These are phyloP conservation scores for Ochotona curzoniae DNA, from an alignment of 2,113 vertebrate species.

Conservation along the genomic window DNA sequence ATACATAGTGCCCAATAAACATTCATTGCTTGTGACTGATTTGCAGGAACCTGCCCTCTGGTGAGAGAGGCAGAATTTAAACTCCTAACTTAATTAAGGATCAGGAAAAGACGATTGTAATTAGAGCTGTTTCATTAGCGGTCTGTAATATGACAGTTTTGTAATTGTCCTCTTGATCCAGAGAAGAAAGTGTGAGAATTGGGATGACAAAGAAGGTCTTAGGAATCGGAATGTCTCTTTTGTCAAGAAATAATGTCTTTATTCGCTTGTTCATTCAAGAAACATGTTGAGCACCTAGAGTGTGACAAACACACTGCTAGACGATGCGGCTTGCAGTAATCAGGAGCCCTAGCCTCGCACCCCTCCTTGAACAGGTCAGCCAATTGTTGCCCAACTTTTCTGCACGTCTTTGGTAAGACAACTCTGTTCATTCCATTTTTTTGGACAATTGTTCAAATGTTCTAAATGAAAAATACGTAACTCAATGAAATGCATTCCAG, in stretches of 20 bases:
- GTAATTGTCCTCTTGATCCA: slow-evolving; percentile 31
- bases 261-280: slow-evolving; percentile 22
- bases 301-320: not conserved
- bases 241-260: slow-evolving; percentile 29
- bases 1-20: slow-evolving; percentile 1
- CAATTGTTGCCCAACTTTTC: not conserved
- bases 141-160: slow-evolving; percentile 42
- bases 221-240: slow-evolving; percentile 16
- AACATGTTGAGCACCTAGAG: slow-evolving; percentile 5
- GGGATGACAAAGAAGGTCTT: not conserved
- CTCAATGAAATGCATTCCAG: not conserved
- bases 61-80: slow-evolving; percentile 42
- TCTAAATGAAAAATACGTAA: not conserved
- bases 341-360: not conserved
- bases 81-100: not conserved
- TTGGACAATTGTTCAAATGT: slow-evolving; percentile 2
- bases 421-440: slow-evolving; percentile 24
- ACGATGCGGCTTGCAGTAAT: not conserved
- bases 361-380: not conserved
- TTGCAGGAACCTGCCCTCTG: not conserved
- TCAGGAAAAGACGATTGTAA: slow-evolving; percentile 57
- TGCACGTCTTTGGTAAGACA: slow-evolving; percentile 19
- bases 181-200: slow-evolving; percentile 39
- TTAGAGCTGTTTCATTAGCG: slow-evolving; percentile 56
- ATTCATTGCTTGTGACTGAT: slow-evolving; percentile 40